phyloP scores from a whole-genome alignment of 2,113 vertebrate genomes.

The Coptodon rendalli region DNA sequence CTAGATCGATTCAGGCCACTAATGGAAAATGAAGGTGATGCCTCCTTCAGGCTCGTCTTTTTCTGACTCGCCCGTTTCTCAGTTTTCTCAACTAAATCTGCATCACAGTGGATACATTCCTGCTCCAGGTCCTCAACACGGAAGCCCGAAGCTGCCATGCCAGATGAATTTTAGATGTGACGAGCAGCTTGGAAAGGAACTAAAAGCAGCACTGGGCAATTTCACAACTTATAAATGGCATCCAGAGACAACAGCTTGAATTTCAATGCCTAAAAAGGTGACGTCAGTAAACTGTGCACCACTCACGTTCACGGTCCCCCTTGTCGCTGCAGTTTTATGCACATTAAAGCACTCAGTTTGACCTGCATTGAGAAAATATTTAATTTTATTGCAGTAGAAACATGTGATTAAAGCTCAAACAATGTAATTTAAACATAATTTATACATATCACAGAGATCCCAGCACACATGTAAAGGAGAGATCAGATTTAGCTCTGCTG shows the following conservation, averaged over 20 bases:
- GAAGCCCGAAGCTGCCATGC: background rate
- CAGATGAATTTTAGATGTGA: background rate
- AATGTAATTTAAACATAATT: background rate
- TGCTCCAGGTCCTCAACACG: background rate
- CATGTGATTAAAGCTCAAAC: background rate
- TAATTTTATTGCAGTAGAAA: background rate
- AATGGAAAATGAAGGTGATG: conserved; percentile 29
- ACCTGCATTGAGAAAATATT: background rate
- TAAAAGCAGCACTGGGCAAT: background rate
- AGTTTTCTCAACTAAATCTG: background rate
- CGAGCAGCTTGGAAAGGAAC: background rate
- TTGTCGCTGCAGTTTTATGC: background rate
- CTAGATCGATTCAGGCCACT: conserved; percentile 22
- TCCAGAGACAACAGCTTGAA: background rate
- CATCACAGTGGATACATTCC: background rate
- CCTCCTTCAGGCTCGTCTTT: conserved; percentile 5
- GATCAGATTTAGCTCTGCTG: background rate
- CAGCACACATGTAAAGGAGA: background rate
- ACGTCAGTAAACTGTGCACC: background rate
- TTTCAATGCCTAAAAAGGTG: background rate
- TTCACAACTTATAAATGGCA: background rate
- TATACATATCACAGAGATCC: background rate
- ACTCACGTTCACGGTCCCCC: background rate
- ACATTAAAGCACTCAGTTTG: background rate
- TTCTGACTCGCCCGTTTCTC: background rate